Evolutionary conservation across 2,797 vertebrate genomes (phyloP).

Genomic region (Adelosebastes latens): DNA sequence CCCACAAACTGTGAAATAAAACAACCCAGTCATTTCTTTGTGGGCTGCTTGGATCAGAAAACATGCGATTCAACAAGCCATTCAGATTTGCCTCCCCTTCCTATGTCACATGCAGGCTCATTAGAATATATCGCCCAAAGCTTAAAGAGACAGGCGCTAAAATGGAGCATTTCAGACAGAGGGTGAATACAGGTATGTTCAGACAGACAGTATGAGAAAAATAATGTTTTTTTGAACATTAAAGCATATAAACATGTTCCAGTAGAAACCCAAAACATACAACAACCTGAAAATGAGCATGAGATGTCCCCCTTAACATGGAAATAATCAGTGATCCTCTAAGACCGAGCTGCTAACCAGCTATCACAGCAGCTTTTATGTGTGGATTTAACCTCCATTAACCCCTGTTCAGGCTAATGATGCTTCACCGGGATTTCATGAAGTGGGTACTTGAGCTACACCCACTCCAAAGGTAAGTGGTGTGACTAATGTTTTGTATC

Average conservation of each 20-base stretch:
- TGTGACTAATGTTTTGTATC: neutral
- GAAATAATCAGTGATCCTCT: neutral
- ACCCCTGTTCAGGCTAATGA: conserved; percentile 49
- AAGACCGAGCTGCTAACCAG: conserved; percentile 12
- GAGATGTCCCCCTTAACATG: neutral
- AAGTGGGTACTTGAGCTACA: conserved; percentile 41
- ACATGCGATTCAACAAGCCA: neutral
- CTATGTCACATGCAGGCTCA: too few species aligned
- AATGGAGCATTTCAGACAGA: neutral
- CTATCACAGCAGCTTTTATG: neutral
- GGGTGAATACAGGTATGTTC: too few species aligned
- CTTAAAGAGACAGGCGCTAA: neutral
- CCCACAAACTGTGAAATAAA: neutral
- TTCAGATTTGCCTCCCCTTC: neutral
- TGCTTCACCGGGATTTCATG: conserved; percentile 48
- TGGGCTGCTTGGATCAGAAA: neutral
- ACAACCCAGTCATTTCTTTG: neutral
- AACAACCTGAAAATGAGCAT: neutral
- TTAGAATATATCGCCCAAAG: too few species aligned
- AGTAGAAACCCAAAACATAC: neutral
- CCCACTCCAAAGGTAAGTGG: conserved; percentile 62
- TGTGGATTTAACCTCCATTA: conserved; percentile 56
- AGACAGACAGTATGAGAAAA: too few species aligned
- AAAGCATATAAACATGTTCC: neutral
- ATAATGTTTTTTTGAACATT: neutral